Base-by-base conservation (phyloP, 2,888 invertebrate genomes). In the Alcis repandata region DNA sequence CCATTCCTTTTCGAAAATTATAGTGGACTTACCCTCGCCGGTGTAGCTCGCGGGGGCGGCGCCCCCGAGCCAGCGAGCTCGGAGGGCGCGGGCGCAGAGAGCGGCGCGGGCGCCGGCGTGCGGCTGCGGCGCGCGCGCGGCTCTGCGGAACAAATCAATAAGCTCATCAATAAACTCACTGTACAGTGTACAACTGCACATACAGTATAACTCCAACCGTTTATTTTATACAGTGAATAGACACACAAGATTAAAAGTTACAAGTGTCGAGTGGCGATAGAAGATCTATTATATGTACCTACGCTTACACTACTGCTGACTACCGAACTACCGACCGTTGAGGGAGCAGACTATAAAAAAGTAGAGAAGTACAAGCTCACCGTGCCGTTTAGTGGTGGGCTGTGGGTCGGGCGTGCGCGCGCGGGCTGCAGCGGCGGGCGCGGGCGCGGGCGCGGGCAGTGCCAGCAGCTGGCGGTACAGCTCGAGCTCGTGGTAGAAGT, bases 401-500 rank as follows among this genome's bases (percentile, higher is more conserved):
- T 73, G 22, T 6, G 79, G 76, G 63, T 76, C 72, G 41, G 77
- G 77, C 48, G 80, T 72, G 74, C 74, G 77, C 63, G 78, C 73
- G 69, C 77, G 76, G 43, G 53, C 41, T 13, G 48, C 46, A 20
- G 48, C 43, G 2, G 56, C 51, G 62, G 51, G 13, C 20, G 53
- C 48, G 53, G 69, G 54, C 4, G 59, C 19, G 22, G 54, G 54
- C 1, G 61, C 40, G 8, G 78, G 80, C 72, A 87, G 76, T 58
- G 89, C 88, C 70, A 90, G 79, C 78, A 91, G 80, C 83, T 88
- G 89, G 27, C 86, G 85, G 81, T 89, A 90, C 71, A 91, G 79
- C 79, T 90, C 90, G 54, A 88, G 83, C 82, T 89, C 90, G 84
- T 90, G 90, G 80, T 90, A 90, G 83, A 87, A 90, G 76, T 84